Base-by-base conservation (phyloP, 2,797 vertebrate species). In the Gymnocypris eckloni region DNA sequence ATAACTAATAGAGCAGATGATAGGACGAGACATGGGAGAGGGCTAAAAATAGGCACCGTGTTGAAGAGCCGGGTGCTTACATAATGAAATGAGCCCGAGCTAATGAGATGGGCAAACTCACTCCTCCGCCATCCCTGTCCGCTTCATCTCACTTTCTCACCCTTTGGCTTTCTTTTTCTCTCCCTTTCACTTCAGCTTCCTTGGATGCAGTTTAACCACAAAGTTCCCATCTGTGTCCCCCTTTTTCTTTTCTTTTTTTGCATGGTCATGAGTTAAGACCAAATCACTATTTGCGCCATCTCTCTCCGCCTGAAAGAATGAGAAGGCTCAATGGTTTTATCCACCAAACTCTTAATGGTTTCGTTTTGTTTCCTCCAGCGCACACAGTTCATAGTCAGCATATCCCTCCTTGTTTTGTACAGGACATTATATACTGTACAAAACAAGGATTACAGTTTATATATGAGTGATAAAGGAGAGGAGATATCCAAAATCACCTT, bases 81-180 rank as follows among this genome's bases (percentile, higher is more conserved):
- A 90, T 94, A 93, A 94, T 93, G 84, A 92, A 93, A 93, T 88
- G 90, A 94, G 91, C 89, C 90, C 87, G 90, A 85, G 92, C 89
- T 94, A 94, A 95, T 93, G 94, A 94, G 91, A 92, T 89, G 91
- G 91, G 89, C 85, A 89, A 90, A 92, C 90, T 84, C 87, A 50
- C 45, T 84, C 70, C 54, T 41, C 75, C 6, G 22, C 56, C 28
- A 80, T 39, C 83, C 59, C 54, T 78, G 82, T 66, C 69, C 56
- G 13, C 82, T 87, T 83, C 70, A 71, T 71, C 89, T 52, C 82
- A 52, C 64, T 69, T 81, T 70, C 89, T 91, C 70, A n/a, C n/a
- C 41, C 91, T 69, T 43, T 66, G 56, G 12, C 50, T 56, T 61
- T 75, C 37, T 18, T 67, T 82, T 54, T 79, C 73, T 50, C 7